Evolutionary conservation across 2,888 invertebrate genomes (phyloP), one percentile per base, ranked within the genome.

Genomic region (Yponomeuta sedellus): DNA sequence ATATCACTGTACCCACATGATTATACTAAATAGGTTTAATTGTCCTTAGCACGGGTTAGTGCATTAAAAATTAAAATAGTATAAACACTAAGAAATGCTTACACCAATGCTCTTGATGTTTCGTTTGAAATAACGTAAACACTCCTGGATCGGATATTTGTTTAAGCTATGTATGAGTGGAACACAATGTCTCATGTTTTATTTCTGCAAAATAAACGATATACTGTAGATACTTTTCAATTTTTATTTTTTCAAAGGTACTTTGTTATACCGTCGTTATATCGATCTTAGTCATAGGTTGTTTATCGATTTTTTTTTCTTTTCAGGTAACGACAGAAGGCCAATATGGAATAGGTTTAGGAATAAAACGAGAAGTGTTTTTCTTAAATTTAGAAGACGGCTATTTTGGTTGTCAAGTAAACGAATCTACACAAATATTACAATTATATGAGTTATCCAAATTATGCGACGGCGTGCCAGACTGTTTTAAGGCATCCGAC

Each of bases 301-400:
- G 16, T 16, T 52, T 52, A 52, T 4, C 16, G 16, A 52, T 16
- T 12, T 16, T 52, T n/a, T 58, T 57, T 22, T 25, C n/a, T 81
- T 88, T 88, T 75, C 93, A 94, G 94, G 93, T 93, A 91, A 88
- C 93, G 93, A 94, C 94, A 93, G 95, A 96, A 93, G 94, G 94
- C 92, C 94, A 94, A 86, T 94, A 94, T 88, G 95, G 95, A 93
- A 94, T 95, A 92, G 94, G 95, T 80, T 94, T 93, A 92, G 95
- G 95, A 93, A 95, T 95, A 92, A 96, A 94, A 93, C 94, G 95
- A 91, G 97, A 98, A 94, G 95, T 97, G 88, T 98, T 98, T 94
- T 97, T 98, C 93, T 94, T 98, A 88, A 98, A 98, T 92, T 94
- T 98, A 92, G 98, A 98, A 93, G 97, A 98, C 93, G 98, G 98